A percentile compares a stretch with the other conserved stretches of the same genome.
These are phyloP conservation scores for Myotis findleyi DNA, from an alignment of 2,797 vertebrate genomes.

Conservation along the genomic window DNA sequence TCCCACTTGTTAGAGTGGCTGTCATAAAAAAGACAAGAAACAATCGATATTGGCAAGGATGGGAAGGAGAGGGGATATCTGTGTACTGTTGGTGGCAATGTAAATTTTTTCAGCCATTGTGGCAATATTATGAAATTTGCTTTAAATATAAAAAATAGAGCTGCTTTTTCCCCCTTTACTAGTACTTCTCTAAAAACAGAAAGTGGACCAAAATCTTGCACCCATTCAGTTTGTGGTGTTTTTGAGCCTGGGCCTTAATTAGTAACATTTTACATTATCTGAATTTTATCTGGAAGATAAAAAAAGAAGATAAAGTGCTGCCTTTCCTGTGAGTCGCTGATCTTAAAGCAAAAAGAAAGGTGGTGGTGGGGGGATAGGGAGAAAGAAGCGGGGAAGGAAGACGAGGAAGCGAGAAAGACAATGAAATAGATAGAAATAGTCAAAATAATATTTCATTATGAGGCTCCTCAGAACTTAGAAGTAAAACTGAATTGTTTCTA, in stretches of 20 bases:
- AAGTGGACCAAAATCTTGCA: background rate
- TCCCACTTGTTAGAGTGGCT: background rate
- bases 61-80: background rate
- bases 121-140: no score
- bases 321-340: background rate
- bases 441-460: background rate
- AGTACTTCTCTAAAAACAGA: background rate
- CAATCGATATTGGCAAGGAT: background rate
- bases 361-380: accelerated
- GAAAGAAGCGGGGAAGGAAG: background rate
- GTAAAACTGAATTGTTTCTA: background rate
- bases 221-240: background rate
- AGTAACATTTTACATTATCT: background rate
- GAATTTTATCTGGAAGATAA: background rate
- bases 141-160: background rate
- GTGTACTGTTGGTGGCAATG: background rate
- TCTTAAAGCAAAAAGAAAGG: background rate
- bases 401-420: background rate
- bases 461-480: background rate
- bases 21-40: background rate
- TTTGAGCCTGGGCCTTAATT: background rate
- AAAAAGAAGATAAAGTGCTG: background rate
- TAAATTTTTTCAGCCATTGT: background rate
- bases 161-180: background rate
- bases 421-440: background rate